These are phyloP conservation scores for Xylocampa areola DNA, from an alignment of 2,888 invertebrate species.

Conservation along the genomic window DNA sequence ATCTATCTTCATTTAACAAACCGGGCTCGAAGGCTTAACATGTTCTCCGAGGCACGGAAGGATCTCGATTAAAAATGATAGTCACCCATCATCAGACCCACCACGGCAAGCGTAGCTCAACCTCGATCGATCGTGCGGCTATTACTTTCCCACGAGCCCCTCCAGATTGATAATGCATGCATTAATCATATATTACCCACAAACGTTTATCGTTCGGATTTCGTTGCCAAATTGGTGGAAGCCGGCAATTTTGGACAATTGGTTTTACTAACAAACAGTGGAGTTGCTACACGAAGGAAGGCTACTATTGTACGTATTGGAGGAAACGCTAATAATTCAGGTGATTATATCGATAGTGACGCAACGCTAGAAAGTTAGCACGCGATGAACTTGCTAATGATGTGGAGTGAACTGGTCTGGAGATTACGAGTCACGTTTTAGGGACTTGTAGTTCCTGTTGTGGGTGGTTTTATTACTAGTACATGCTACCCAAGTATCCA, in stretches of 20 bases:
- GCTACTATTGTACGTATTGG: conserved; percentile 15
- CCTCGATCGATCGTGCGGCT: no score
- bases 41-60: no score
- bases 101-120: no score
- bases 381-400: conserved; percentile 32
- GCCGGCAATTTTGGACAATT: conserved; percentile 33
- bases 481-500: no score
- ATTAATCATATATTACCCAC: neutral
- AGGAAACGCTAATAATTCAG: conserved; percentile 43
- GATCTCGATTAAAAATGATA: no score
- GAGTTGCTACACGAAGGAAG: conserved; percentile 36
- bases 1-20: no score
- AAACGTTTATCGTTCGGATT: conserved; percentile 17
- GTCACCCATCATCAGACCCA: no score
- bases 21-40: no score
- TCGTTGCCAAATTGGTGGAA: conserved; percentile 43
- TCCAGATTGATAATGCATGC: no score
- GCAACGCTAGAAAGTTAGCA: conserved; percentile 60
- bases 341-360: conserved; percentile 52
- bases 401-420: conserved; percentile 33
- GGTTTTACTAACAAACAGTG: conserved; percentile 25
- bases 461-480: no score
- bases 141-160: no score
- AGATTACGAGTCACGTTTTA: conserved; percentile 19
- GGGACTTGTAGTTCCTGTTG: no score